Evolutionary conservation across 2,113 vertebrate genomes (phyloP).

Genomic region (Takifugu flavidus): DNA sequence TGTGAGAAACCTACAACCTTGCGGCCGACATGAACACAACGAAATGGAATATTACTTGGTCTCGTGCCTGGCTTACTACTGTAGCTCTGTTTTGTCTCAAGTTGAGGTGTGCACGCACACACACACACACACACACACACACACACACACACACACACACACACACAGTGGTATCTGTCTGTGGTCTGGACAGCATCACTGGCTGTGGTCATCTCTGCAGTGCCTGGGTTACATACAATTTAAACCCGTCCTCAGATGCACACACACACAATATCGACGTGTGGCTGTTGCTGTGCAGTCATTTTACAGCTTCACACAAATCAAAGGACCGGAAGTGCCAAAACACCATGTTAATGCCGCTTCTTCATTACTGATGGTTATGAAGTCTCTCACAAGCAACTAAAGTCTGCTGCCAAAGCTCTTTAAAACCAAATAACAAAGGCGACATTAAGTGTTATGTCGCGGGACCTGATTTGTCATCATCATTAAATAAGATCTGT

Average conservation of each 20-base stretch:
- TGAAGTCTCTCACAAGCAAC: too few relatives aligned
- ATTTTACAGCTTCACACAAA: slow-evolving; percentile 17
- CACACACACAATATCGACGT: slow-evolving; percentile 23
- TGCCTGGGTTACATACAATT: slow-evolving; percentile 65
- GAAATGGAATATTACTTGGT: slow-evolving; percentile 78
- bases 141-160: slow-evolving; percentile 42
- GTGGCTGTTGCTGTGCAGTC: slow-evolving; percentile 11
- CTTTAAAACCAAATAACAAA: too few relatives aligned
- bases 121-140: slow-evolving; percentile 33
- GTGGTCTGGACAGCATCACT: slow-evolving; percentile 68
- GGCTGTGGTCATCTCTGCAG: slow-evolving; percentile 54
- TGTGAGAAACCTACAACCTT: slow-evolving; percentile 49
- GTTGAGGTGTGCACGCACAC: slow-evolving; percentile 18
- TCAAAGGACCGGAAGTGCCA: too few relatives aligned
- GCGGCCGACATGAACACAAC: slow-evolving; percentile 64
- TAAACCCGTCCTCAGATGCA: slow-evolving; percentile 58
- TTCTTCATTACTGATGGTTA: too few relatives aligned
- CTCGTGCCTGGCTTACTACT: slow-evolving; percentile 71
- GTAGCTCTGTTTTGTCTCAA: slow-evolving; percentile 64
- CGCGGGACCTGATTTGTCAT: too few relatives aligned
- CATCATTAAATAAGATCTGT: too few relatives aligned
- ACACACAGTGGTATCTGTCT: slow-evolving; percentile 54
- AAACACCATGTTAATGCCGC: too few relatives aligned
- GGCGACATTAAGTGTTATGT: too few relatives aligned
- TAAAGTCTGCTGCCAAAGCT: too few relatives aligned